These are phyloP conservation scores for Gerosis bhagava DNA, from an alignment of 2,888 invertebrate genomes.

Conservation along the genomic window DNA sequence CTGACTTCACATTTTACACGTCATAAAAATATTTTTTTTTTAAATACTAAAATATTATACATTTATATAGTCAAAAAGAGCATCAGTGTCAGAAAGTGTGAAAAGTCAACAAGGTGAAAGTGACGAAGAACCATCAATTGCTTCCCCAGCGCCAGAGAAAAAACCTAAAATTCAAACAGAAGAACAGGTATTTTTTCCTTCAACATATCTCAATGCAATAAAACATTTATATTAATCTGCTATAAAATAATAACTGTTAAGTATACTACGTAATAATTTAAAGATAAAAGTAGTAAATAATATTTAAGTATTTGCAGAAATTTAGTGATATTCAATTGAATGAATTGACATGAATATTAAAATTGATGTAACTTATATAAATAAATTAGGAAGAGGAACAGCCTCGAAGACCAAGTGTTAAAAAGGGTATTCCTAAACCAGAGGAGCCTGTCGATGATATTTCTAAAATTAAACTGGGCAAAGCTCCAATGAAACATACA, in stretches of 20 bases:
- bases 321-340: too few relatives aligned
- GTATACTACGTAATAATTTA: too few relatives aligned
- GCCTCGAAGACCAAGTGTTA: constrained; percentile 61
- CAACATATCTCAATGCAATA: too few relatives aligned
- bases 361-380: too few relatives aligned
- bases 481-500: constrained; percentile 58
- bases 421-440: constrained; percentile 65
- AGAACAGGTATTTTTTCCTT: constrained; percentile 47
- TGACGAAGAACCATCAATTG: constrained; percentile 66
- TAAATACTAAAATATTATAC: constrained; percentile 2
- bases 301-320: too few relatives aligned
- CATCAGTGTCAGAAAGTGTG: constrained; percentile 68
- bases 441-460: constrained; percentile 72
- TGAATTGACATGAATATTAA: too few relatives aligned
- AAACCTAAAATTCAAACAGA: constrained; percentile 57
- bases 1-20: constrained; percentile 18
- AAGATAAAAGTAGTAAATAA: too few relatives aligned
- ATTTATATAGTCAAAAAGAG: constrained; percentile 62
- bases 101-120: constrained; percentile 69
- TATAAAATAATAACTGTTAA: too few relatives aligned
- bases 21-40: constrained; percentile 17
- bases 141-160: constrained; percentile 60
- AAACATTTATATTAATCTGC: too few relatives aligned
- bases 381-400: constrained; percentile 61
- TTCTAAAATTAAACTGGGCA: constrained; percentile 66